Conservation (phyloP, 53 echinoderm and acorn worm genomes). For the Echinometra lucunter region DNA sequence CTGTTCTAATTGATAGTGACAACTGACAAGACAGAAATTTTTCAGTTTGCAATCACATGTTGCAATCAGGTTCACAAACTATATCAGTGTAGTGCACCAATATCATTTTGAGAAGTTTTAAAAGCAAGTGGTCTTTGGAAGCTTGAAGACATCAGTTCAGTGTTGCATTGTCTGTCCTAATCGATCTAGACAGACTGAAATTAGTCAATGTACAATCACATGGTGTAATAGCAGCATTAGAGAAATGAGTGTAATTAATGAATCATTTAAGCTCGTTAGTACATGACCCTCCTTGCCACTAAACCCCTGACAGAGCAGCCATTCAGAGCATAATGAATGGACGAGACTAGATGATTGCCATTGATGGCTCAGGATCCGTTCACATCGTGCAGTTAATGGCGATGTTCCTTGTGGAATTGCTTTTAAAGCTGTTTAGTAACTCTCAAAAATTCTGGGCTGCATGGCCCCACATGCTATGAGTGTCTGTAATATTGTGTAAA, state of each 20-base stretch:
- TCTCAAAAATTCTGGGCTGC: too few species aligned
- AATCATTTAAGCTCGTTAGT: slow-evolving; percentile 63
- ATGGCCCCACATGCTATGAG: too few species aligned
- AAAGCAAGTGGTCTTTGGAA: neutral
- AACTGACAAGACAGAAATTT: neutral
- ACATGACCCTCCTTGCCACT: neutral
- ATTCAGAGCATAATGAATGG: slow-evolving; percentile 51
- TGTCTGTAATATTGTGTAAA: too few species aligned
- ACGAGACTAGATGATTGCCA: slow-evolving; percentile 34
- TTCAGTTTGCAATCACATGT: neutral
- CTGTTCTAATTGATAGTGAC: too few species aligned
- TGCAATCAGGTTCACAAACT: too few species aligned
- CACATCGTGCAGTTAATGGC: neutral
- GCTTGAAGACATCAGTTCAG: neutral
- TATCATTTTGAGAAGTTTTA: neutral
- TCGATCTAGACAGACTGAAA: slow-evolving; percentile 2
- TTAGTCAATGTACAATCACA: slow-evolving; percentile 20
- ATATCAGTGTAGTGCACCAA: neutral
- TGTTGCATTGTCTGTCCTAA: neutral
- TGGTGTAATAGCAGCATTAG: slow-evolving; percentile 32
- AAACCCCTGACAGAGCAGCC: neutral
- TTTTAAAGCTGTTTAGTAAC: too few species aligned
- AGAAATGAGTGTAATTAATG: slow-evolving; percentile 62
- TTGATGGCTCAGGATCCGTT: slow-evolving; percentile 11
- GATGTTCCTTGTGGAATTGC: neutral